A percentile compares a stretch with the other conserved stretches of the same genome.
Evolutionary conservation across 2,113 vertebrate species (phyloP).

Genomic region (Pseudorectes ferrugineus): DNA sequence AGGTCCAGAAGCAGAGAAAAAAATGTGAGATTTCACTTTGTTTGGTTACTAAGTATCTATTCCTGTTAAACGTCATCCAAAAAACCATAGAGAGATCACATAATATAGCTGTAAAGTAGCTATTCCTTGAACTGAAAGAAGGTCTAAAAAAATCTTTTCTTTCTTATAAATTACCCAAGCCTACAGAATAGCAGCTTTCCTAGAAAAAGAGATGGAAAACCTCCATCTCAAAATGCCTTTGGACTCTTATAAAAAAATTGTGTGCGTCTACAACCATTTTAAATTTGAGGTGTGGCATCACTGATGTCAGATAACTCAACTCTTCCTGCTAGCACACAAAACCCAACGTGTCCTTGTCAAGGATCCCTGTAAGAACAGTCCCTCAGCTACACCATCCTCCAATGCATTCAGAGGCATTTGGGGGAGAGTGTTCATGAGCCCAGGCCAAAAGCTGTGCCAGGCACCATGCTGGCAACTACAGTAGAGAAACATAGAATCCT

Average conservation of each 20-base stretch:
- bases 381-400: neutral
- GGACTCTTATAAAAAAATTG: neutral
- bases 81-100: neutral
- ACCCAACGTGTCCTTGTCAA: rapidly evolving
- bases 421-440: neutral
- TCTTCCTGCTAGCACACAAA: neutral
- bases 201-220: neutral
- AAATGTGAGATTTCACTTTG: neutral
- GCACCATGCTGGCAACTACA: neutral
- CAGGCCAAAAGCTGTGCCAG: neutral
- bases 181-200: neutral
- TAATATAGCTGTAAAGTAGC: neutral
- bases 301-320: neutral
- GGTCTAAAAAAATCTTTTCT: neutral
- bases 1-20: neutral
- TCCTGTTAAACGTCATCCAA: neutral
- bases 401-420: neutral
- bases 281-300: neutral
- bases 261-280: neutral
- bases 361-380: neutral
- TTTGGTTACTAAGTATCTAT: neutral
- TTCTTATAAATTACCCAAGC: neutral
- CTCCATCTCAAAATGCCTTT: neutral
- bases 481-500: neutral
- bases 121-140: neutral